Base-by-base conservation (phyloP, 53 echinoderm and acorn worm species). In the Zoroaster sp. region DNA sequence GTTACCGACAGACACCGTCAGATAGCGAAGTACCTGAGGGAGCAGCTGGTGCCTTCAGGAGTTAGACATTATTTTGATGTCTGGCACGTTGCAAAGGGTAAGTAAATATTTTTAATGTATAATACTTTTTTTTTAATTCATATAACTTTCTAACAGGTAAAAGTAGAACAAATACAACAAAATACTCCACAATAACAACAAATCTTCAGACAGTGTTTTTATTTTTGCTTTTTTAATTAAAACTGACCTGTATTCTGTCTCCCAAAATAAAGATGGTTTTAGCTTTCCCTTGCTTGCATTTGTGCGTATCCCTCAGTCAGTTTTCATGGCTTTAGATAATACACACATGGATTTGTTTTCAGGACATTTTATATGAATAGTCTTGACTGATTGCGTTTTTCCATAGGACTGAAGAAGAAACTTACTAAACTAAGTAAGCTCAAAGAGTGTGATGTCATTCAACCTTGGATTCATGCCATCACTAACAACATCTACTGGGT, bases 401-500 rank as follows among this genome's bases (percentile, higher is more conserved):
- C 7, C 3, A 49, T 49, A 70, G 71, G 69, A 71, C 7, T 51
- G 49, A 70, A 86, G 51, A 70, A 77, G 76, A 77, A 77, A 77
- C 36, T 77, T 17, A 31, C 35, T 8, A 35, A 54, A 21, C 33
- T 77, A 12, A 77, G 78, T 34, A 54, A 52, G 54, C 13, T 77
- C 34, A 49, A 49, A 53, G 70, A 36, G 15, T 83, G 83, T 46
- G 71, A 83, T 14, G 21, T 43, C 0, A 67, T 68, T 3, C 40
- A 40, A 1, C 41, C 40, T 14, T 83, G 83, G 83, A 69, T 45
- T 1, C 66, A 69, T 25, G 45, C 67, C 45, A 66, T 83, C 43
- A 69, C 69, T 1, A 83, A 83, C 33, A 67, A 83, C 33, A 21
- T 83, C 18, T 83, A 70, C 37, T 86, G 83, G 83, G 39, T 66